These are phyloP conservation scores for Nibea coibor DNA, from an alignment of 2,113 vertebrate genomes.

Conservation along the genomic window DNA sequence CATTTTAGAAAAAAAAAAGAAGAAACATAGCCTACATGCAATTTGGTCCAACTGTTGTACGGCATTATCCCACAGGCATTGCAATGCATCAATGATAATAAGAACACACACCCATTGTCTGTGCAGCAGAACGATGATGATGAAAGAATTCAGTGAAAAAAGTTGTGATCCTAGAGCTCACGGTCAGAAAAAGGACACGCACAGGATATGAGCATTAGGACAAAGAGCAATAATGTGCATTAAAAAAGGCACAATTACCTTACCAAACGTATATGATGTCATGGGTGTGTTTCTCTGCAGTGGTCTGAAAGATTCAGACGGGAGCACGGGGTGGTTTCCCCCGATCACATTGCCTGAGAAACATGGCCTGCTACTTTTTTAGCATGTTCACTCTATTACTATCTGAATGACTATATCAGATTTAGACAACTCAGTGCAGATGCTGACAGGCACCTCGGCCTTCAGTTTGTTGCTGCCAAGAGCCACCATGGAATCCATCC, in stretches of 20 bases:
- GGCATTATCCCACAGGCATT: constrained; percentile 9
- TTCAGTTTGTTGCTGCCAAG: constrained; percentile 60
- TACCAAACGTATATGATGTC: constrained; percentile 41
- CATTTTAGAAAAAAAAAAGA: neutral
- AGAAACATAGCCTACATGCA: neutral
- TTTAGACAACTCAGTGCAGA: constrained; percentile 79
- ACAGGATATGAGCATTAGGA: neutral
- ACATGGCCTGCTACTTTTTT: constrained; percentile 62
- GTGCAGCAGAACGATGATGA: constrained; percentile 1
- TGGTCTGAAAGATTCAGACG: constrained; percentile 34
- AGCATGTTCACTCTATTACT: constrained; percentile 66
- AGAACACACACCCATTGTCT: neutral
- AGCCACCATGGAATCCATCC: constrained; percentile 72
- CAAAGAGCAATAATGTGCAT: constrained; percentile 9
- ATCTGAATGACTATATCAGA: constrained; percentile 77
- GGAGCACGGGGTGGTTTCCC: constrained; percentile 57
- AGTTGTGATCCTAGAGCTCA: neutral
- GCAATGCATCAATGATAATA: neutral
- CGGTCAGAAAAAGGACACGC: neutral
- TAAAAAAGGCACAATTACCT: neutral
- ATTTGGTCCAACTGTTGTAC: constrained; percentile 11
- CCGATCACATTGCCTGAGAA: constrained; percentile 62
- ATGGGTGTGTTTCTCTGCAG: constrained; percentile 43
- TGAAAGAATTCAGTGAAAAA: neutral
- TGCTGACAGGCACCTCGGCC: constrained; percentile 67